Base-by-base conservation (phyloP, 2,113 vertebrate species). In the Crypturellus undulatus region DNA sequence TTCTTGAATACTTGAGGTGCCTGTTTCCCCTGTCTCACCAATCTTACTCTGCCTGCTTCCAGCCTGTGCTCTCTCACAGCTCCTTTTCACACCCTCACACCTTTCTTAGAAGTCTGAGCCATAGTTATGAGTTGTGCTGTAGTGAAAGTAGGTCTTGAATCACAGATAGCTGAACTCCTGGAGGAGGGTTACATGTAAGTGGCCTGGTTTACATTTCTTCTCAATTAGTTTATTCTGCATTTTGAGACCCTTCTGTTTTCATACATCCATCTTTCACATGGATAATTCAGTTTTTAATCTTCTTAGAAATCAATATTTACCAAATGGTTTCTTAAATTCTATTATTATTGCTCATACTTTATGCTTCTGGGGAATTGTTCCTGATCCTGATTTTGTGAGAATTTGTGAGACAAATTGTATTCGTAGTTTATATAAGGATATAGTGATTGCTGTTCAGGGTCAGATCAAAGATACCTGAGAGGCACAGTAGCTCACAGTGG, bases 121-220 rank as follows among this genome's bases (percentile, higher is more conserved):
- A 90, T 0, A 0, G 51, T 92, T 68, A 49, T 73, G 81, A 94
- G 79, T 73, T 89, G 89, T 0, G 2, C 70, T 79, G 11, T 72
- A 30, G 26, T 40, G 77, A 95, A 94, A 94, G 87, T 89, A 84
- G 87, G 81, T 73, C 56, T 92, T 64, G 75, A 65, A 77, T 94
- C 75, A 93, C 84, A 95, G 92, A 68, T 49, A 92, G 75, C 24
- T 87, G 81, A 91, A 84, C 93, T 94, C 81, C 58, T 58, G 26
- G 78, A 65, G 87, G 36, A 89, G 59, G 59, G 87, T 91, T 93
- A 76, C 67, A 32, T 67, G 70, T 22, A 79, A 82, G 63, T 89
- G 94, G 18, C 89, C 96, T 87, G 87, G 80, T 93, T 96, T 94
- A 87, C 67, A 65, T 94, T 93, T 89, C 78, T 73, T 94, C 84